A percentile compares a stretch with the other conserved stretches of the same genome.
phyloP scores from a whole-genome alignment of 2,888 invertebrate genomes.

The Masnerella sp. region DNA sequence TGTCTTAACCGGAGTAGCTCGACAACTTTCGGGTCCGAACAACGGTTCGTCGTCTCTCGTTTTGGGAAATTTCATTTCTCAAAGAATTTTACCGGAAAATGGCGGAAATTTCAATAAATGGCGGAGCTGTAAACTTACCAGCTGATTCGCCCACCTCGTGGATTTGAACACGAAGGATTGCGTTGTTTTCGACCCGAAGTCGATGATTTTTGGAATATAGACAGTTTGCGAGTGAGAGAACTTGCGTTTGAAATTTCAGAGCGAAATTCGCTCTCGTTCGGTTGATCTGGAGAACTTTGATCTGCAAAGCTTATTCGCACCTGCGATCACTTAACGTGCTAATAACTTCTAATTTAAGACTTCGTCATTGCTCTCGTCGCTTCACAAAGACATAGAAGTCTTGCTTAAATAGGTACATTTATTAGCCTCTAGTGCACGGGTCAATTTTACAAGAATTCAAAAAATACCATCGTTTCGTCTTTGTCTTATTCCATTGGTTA shows the following conservation, averaged over 20 bases:
- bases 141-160: too few species aligned
- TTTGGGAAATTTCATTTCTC: background rate
- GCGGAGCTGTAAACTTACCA: too few species aligned
- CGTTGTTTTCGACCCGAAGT: too few species aligned
- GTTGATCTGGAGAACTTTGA: conserved; percentile 40
- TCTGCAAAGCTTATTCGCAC: conserved; percentile 55
- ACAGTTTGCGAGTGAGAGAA: too few species aligned
- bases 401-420: conserved; percentile 48
- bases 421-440: conserved; percentile 52
- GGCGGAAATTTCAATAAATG: background rate
- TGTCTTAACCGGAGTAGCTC: too few species aligned
- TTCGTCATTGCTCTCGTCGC: conserved; percentile 55
- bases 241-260: too few species aligned
- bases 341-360: conserved; percentile 56
- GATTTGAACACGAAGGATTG: too few species aligned
- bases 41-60: background rate
- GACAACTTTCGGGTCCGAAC: too few species aligned
- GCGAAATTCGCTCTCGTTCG: background rate
- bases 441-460: conserved; percentile 7
- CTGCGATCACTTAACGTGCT: conserved; percentile 57
- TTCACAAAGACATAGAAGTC: conserved; percentile 42
- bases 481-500: too few species aligned
- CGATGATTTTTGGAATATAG: too few species aligned
- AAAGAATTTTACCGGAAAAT: background rate
- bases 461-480: background rate